Conservation (phyloP, 2,113 vertebrate genomes). For the Cardinalis cardinalis region DNA sequence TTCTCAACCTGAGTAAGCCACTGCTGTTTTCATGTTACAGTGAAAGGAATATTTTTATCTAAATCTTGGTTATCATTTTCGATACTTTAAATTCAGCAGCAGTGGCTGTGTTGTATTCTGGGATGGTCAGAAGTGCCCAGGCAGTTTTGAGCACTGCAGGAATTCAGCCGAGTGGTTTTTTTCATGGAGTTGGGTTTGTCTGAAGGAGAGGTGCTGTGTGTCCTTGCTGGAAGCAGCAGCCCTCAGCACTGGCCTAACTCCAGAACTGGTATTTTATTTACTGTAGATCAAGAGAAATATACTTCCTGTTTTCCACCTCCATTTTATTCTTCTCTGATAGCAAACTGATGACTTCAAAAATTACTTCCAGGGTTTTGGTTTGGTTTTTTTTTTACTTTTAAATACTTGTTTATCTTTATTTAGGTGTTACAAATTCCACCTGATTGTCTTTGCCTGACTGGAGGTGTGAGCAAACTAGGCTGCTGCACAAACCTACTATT, state of each 20-base stretch:
- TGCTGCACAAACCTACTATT: background rate
- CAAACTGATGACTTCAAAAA: background rate
- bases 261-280: background rate
- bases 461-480: background rate
- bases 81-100: background rate
- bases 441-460: background rate
- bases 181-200: background rate
- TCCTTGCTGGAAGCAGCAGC: background rate
- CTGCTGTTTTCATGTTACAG: constrained; percentile 4
- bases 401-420: background rate
- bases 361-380: background rate
- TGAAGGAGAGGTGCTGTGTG: background rate
- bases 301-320: background rate
- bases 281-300: background rate
- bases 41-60: background rate
- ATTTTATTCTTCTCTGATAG: background rate
- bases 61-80: background rate
- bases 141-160: background rate
- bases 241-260: background rate
- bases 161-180: background rate
- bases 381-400: background rate
- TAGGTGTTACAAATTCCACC: background rate
- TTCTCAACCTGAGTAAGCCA: background rate
- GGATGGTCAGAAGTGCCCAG: background rate
- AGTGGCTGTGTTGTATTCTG: background rate